Evolutionary conservation across 2,113 vertebrate species (phyloP).

Genomic region (Craseonycteris thonglongyai): DNA sequence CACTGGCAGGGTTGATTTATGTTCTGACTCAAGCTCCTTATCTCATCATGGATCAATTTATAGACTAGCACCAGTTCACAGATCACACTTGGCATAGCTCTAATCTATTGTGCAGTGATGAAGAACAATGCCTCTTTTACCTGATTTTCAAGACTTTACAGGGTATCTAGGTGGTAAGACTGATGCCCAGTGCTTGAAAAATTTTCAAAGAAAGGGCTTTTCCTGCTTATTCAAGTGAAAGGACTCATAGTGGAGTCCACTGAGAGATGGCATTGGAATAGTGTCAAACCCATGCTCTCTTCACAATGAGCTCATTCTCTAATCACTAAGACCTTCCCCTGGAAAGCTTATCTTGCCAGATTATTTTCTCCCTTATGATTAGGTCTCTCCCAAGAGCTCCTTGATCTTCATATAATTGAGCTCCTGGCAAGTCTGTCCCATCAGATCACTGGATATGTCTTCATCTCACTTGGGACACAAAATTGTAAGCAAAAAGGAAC

Average conservation of each 20-base stretch:
- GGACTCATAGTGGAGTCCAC: neutral
- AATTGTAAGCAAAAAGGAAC: neutral
- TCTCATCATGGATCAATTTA: neutral
- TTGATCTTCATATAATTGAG: neutral
- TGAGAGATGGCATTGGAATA: neutral
- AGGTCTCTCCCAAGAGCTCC: neutral
- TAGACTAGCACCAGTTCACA: neutral
- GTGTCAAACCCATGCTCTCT: neutral
- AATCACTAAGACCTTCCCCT: neutral
- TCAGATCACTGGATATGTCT: neutral
- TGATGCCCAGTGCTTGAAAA: neutral
- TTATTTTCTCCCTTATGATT: neutral
- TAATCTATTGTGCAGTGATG: neutral
- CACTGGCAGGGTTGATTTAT: neutral
- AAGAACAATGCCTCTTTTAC: neutral
- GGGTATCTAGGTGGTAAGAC: neutral
- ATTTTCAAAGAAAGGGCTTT: neutral
- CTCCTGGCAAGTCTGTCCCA: neutral
- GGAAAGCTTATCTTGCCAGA: neutral
- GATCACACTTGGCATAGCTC: neutral
- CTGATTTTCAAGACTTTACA: neutral
- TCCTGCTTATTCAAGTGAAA: neutral
- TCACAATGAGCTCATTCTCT: neutral
- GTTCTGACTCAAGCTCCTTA: neutral
- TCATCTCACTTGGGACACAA: neutral